These are phyloP conservation scores for Ptychadena robeensis DNA, from an alignment of 2,797 vertebrate genomes.

Conservation along the genomic window DNA sequence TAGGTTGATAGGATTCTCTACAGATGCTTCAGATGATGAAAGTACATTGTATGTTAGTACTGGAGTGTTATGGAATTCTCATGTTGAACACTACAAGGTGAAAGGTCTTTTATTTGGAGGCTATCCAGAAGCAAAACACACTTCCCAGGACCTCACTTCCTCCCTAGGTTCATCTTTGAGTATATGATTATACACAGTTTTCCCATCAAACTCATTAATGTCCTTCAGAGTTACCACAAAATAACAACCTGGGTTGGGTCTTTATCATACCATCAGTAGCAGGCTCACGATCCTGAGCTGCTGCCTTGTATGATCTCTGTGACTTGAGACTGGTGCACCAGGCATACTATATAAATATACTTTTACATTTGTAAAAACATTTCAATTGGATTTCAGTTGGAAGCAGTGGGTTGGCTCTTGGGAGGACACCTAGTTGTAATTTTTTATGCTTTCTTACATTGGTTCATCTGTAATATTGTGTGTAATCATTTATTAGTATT, in stretches of 20 bases:
- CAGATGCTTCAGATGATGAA: slow-evolving; percentile 11
- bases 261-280: background rate
- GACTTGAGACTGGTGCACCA: no score
- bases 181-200: slow-evolving; percentile 1
- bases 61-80: slow-evolving; percentile 34
- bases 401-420: no score
- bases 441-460: no score
- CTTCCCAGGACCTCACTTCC: slow-evolving; percentile 49
- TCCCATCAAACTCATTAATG: slow-evolving; percentile 20
- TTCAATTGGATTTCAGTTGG: no score
- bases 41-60: slow-evolving; percentile 32
- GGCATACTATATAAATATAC: no score
- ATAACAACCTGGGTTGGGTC: background rate
- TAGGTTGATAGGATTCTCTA: no score
- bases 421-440: no score
- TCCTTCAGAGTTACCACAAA: background rate
- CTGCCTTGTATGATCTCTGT: background rate
- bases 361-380: no score
- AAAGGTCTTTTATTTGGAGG: slow-evolving; percentile 55
- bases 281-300: background rate
- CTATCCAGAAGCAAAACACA: slow-evolving; percentile 37
- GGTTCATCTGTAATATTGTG: no score
- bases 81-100: slow-evolving; percentile 42
- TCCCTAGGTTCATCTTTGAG: slow-evolving; percentile 18
- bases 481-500: no score